These are phyloP conservation scores for Pollenia griseotomentosa DNA, from an alignment of 2,888 invertebrate genomes.

Conservation along the genomic window DNA sequence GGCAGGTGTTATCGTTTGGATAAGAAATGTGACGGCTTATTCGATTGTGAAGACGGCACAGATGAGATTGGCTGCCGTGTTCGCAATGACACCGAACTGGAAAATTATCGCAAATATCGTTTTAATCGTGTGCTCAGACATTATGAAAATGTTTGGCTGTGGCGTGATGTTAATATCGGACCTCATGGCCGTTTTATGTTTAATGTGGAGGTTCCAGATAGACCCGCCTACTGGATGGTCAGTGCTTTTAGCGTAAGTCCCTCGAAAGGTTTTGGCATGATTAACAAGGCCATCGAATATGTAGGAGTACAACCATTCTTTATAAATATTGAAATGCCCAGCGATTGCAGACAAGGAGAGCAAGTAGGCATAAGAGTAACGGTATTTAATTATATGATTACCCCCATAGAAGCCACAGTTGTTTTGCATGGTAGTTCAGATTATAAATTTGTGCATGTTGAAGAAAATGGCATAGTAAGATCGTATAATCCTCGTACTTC, in stretches of 20 bases:
- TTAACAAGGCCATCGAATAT: constrained; percentile 92
- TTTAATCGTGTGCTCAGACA: constrained; percentile 95
- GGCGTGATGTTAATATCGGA: constrained; percentile 96
- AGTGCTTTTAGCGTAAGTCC: constrained; percentile 96
- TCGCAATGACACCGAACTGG: constrained; percentile 88
- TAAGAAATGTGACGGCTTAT: constrained; percentile 91
- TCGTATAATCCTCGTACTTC: constrained; percentile 96
- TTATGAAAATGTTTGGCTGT: constrained; percentile 97
- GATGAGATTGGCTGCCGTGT: constrained; percentile 91
- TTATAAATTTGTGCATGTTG: constrained; percentile 96
- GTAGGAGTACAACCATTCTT: constrained; percentile 96
- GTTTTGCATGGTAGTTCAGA: constrained; percentile 93
- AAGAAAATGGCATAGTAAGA: constrained; percentile 92
- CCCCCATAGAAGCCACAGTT: constrained; percentile 93
- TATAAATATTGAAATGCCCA: constrained; percentile 97
- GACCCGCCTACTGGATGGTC: constrained; percentile 96
- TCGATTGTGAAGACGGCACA: constrained; percentile 93
- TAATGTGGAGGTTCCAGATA: constrained; percentile 92
- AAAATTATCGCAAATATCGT: constrained; percentile 90
- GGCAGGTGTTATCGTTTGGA: constrained; percentile 91
- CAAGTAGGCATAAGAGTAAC: constrained; percentile 96
- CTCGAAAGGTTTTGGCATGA: constrained; percentile 93
- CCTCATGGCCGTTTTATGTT: constrained; percentile 95
- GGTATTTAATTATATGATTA: constrained; percentile 96
- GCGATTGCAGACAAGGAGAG: constrained; percentile 93